A percentile compares a stretch with the other conserved stretches of the same genome.
phyloP scores from a whole-genome alignment of 2,888 invertebrate species.

The Stegophylla sp. region DNA sequence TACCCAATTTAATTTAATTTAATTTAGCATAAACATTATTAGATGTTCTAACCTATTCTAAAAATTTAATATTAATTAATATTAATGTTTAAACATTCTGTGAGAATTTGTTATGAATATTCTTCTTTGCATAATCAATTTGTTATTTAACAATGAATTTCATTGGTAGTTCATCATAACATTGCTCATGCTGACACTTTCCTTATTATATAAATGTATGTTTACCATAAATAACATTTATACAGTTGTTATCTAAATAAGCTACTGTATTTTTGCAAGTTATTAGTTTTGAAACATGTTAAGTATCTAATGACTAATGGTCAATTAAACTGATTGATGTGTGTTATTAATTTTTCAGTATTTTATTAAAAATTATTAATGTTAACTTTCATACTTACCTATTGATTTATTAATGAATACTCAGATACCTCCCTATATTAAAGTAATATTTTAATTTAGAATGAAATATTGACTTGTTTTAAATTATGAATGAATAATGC shows the following conservation, averaged over 20 bases:
- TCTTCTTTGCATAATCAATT: neutral
- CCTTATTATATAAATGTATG: neutral
- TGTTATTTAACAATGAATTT: conserved; percentile 1
- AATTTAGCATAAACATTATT: too few species aligned
- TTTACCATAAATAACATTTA: neutral
- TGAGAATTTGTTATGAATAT: neutral
- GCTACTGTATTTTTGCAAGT: neutral
- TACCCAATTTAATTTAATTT: too few species aligned
- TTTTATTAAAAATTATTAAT: neutral
- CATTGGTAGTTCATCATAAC: neutral
- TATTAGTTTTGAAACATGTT: neutral
- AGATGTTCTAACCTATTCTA: too few species aligned
- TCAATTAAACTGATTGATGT: neutral
- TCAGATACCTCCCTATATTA: neutral
- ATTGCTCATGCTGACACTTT: neutral
- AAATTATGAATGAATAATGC: neutral
- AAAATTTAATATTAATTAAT: too few species aligned
- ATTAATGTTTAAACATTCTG: neutral
- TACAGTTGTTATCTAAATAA: neutral
- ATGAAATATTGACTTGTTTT: neutral
- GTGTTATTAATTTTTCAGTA: neutral
- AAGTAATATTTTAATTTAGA: neutral
- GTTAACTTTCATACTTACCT: neutral
- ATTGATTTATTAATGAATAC: conserved; percentile 2
- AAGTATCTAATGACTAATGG: neutral